A percentile compares a stretch with the other conserved stretches of the same genome.
These are phyloP conservation scores for Antheraea pernyi DNA, from an alignment of 1,140 invertebrate genomes.

Conservation along the genomic window DNA sequence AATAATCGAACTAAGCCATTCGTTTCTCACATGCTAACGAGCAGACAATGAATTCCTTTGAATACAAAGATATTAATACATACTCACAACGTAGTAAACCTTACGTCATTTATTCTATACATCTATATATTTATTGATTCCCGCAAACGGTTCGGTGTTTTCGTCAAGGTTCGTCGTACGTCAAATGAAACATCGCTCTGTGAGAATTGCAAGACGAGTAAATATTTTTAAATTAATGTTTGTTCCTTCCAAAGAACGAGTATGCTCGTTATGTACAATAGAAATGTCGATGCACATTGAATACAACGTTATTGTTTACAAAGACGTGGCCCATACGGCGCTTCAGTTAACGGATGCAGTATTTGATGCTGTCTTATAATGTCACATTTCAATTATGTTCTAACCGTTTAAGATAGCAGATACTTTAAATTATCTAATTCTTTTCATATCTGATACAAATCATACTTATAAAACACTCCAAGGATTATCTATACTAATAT, in stretches of 20 bases:
- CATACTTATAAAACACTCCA: too few species aligned
- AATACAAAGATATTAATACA: slow-evolving; percentile 1
- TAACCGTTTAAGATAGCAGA: too few species aligned
- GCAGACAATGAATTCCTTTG: neutral
- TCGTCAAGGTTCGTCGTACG: slow-evolving; percentile 1
- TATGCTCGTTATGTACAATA: slow-evolving; percentile 54
- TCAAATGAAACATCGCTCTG: slow-evolving; percentile 15
- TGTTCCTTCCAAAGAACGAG: slow-evolving; percentile 47
- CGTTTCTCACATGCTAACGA: neutral
- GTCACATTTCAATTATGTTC: too few species aligned
- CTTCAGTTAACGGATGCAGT: slow-evolving; percentile 22
- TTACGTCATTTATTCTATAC: neutral
- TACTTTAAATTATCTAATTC: too few species aligned
- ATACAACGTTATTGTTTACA: slow-evolving; percentile 56
- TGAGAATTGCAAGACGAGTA: slow-evolving; percentile 46
- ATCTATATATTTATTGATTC: neutral
- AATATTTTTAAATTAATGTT: slow-evolving; percentile 57
- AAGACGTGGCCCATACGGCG: slow-evolving; percentile 37
- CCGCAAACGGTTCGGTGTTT: neutral
- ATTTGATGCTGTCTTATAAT: slow-evolving; percentile 1
- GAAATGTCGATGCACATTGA: slow-evolving; percentile 57
- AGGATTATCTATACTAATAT: too few species aligned
- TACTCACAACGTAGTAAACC: neutral
- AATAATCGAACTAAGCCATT: neutral
- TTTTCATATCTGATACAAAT: too few species aligned